Conservation (phyloP, 2,113 vertebrate genomes). For the Thunnus maccoyii region DNA sequence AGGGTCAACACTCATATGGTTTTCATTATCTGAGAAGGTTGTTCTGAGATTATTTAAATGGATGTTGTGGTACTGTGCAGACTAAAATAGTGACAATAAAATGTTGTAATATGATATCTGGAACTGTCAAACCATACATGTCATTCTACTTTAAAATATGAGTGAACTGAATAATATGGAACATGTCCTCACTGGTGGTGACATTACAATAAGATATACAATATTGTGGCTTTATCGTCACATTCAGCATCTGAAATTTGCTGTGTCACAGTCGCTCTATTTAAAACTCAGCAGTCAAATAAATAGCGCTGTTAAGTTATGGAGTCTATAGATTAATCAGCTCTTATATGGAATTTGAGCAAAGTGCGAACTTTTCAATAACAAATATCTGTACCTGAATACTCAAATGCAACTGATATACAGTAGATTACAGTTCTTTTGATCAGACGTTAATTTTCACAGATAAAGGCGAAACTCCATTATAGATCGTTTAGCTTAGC, state of each 20-base stretch:
- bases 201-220: not conserved
- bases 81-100: not conserved
- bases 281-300: too few species aligned
- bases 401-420: not conserved
- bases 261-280: too few species aligned
- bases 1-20: not conserved
- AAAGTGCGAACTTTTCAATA: not conserved
- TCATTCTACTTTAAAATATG: too few species aligned
- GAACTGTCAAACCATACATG: not conserved
- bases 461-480: slow-evolving; percentile 19
- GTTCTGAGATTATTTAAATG: not conserved
- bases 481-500: slow-evolving; percentile 5
- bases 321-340: not conserved
- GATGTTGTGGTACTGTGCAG: not conserved
- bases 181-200: not conserved
- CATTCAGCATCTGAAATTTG: not conserved
- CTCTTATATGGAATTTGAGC: not conserved
- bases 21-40: not conserved
- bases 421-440: not conserved
- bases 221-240: not conserved
- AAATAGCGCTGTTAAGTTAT: not conserved
- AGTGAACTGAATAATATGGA: not conserved
- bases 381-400: not conserved
- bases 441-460: slow-evolving; percentile 4
- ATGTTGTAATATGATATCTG: not conserved